These are phyloP conservation scores for Sarcophaga bullata DNA, from an alignment of 1,140 invertebrate genomes.

Conservation along the genomic window DNA sequence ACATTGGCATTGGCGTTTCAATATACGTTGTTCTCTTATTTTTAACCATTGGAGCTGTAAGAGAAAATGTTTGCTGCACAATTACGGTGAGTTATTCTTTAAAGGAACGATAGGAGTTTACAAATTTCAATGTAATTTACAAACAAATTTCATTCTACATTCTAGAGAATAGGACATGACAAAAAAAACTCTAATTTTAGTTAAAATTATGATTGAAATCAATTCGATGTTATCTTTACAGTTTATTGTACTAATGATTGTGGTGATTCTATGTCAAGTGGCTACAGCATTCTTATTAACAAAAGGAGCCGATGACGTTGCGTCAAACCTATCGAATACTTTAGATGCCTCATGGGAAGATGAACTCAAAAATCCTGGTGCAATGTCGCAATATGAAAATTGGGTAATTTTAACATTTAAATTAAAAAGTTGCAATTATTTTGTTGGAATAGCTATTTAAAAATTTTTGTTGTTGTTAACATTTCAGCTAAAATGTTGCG, in stretches of 20 bases:
- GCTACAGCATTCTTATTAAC: slow-evolving; percentile 47
- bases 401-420: slow-evolving; percentile 48
- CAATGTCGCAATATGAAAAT: slow-evolving; percentile 60
- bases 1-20: slow-evolving; percentile 50
- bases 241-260: slow-evolving; percentile 53
- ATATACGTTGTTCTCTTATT: slow-evolving; percentile 54
- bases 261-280: slow-evolving; percentile 54
- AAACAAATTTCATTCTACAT: not conserved
- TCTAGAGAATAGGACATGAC: too few relatives aligned
- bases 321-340: slow-evolving; percentile 53
- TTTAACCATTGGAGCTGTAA: slow-evolving; percentile 57
- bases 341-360: slow-evolving; percentile 57
- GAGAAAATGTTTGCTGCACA: slow-evolving; percentile 60
- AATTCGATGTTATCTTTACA: slow-evolving; percentile 39
- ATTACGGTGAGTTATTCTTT: slow-evolving; percentile 51
- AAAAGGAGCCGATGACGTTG: slow-evolving; percentile 3
- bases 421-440: not conserved
- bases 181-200: too few relatives aligned
- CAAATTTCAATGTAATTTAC: not conserved
- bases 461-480: slow-evolving; percentile 34
- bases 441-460: not conserved
- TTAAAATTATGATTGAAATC: not conserved
- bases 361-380: slow-evolving; percentile 56
- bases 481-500: slow-evolving; percentile 69
- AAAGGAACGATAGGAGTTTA: too few relatives aligned